phyloP scores from a whole-genome alignment of 2,113 vertebrate genomes.

The Mormyrus iriodes region DNA sequence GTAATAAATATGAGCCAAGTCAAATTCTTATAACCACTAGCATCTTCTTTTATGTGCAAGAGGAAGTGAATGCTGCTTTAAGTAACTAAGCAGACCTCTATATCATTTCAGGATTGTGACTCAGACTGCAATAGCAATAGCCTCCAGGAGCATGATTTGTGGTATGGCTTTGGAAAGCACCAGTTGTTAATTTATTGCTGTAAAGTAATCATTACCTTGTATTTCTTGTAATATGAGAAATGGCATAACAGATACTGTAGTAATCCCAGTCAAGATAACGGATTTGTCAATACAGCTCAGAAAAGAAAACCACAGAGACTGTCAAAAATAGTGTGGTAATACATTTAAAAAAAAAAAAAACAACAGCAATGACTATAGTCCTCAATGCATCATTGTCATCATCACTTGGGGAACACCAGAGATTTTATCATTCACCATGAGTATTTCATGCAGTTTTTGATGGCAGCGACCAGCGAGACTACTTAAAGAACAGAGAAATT shows the following conservation, averaged over 20 bases:
- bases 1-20: not conserved
- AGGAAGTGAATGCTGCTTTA: not conserved
- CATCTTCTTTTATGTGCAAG: not conserved
- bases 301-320: not conserved
- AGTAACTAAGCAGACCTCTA: not conserved
- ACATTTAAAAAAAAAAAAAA: not conserved
- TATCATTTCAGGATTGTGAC: not conserved
- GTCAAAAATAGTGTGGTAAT: not conserved
- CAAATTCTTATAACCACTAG: not conserved
- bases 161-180: not conserved
- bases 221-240: not conserved
- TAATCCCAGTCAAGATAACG: not conserved
- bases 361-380: not conserved
- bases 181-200: not conserved
- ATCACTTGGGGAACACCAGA: not conserved
- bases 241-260: not conserved
- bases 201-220: not conserved
- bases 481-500: not conserved
- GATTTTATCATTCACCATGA: not conserved
- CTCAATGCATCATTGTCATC: not conserved
- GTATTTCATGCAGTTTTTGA: not conserved
- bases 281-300: not conserved
- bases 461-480: not conserved
- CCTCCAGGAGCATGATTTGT: not conserved
- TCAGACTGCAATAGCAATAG: not conserved